These are phyloP conservation scores for Cyclopterus lumpus DNA, from an alignment of 2,797 vertebrate species.

Conservation along the genomic window DNA sequence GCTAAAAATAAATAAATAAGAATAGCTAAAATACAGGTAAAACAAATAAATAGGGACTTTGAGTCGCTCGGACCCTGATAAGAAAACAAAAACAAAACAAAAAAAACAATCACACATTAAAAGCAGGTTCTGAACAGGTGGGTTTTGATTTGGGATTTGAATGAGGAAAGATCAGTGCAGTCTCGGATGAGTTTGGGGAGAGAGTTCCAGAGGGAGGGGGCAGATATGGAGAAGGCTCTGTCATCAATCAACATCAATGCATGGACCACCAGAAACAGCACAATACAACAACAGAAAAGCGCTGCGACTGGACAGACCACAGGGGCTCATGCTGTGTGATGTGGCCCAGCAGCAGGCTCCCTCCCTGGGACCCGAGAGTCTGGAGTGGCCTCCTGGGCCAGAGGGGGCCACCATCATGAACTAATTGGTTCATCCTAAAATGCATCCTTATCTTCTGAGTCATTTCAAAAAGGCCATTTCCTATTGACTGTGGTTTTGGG, in stretches of 20 bases:
- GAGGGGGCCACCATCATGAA: constrained; percentile 52
- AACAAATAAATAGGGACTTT: no score
- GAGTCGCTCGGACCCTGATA: no score
- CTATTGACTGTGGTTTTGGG: constrained; percentile 51
- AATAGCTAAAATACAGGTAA: no score
- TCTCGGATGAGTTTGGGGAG: no score
- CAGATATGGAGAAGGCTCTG: no score
- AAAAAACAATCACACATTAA: no score
- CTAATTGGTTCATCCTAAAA: constrained; percentile 61
- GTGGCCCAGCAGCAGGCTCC: constrained; percentile 61
- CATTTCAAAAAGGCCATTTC: constrained; percentile 58
- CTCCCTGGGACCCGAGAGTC: constrained; percentile 34
- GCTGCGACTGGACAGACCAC: constrained; percentile 36
- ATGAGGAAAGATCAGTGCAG: no score
- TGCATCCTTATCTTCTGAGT: constrained; percentile 65
- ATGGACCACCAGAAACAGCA: constrained; percentile 63
- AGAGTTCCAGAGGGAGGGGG: no score
- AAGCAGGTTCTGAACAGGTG: no score
- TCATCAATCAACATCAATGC: constrained; percentile 69
- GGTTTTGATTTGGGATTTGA: no score
- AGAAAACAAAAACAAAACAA: no score
- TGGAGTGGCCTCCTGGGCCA: constrained; percentile 62
- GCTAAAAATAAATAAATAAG: no score
- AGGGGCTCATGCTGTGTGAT: constrained; percentile 65
- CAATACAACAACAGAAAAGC: constrained; percentile 63